These are phyloP conservation scores for Sebastes melanostomus DNA, from an alignment of 2,797 vertebrate species.

Conservation along the genomic window DNA sequence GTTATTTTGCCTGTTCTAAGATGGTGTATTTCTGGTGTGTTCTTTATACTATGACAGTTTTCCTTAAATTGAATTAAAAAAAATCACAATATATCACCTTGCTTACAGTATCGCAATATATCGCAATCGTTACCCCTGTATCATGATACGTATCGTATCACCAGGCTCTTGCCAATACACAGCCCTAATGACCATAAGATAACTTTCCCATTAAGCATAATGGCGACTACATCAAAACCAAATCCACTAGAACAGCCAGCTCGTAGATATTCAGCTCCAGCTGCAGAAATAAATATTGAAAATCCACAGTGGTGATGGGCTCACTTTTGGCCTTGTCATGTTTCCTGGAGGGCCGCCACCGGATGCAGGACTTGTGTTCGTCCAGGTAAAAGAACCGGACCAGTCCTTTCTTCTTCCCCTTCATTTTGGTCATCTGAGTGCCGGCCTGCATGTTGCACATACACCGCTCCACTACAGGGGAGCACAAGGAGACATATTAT, in stretches of 20 bases:
- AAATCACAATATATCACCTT: too few relatives aligned
- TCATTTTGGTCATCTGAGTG: conserved; percentile 94
- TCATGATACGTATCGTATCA: too few relatives aligned
- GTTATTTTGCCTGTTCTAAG: too few relatives aligned
- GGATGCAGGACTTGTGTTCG: conserved; percentile 93
- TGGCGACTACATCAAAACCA: background rate
- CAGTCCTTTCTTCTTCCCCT: conserved; percentile 91
- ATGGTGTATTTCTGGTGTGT: too few relatives aligned
- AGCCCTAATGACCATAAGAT: too few relatives aligned
- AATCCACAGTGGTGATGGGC: conserved; percentile 32
- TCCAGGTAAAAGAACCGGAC: conserved; percentile 93
- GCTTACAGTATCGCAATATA: too few relatives aligned
- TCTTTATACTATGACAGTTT: too few relatives aligned
- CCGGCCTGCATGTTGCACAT: conserved; percentile 95
- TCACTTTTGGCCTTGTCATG: conserved; percentile 97
- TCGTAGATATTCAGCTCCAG: background rate
- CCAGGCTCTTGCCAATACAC: too few relatives aligned
- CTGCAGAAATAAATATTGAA: background rate
- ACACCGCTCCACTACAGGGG: conserved; percentile 90
- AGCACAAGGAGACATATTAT: conserved; percentile 1
- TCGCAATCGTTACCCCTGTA: too few relatives aligned
- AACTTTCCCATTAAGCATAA: background rate
- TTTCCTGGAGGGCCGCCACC: conserved; percentile 96
- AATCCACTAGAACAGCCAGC: background rate
- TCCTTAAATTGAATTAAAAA: too few relatives aligned